Evolutionary conservation across 2,797 vertebrate genomes (phyloP).

Genomic region (Paedocypris micromegethes): DNA sequence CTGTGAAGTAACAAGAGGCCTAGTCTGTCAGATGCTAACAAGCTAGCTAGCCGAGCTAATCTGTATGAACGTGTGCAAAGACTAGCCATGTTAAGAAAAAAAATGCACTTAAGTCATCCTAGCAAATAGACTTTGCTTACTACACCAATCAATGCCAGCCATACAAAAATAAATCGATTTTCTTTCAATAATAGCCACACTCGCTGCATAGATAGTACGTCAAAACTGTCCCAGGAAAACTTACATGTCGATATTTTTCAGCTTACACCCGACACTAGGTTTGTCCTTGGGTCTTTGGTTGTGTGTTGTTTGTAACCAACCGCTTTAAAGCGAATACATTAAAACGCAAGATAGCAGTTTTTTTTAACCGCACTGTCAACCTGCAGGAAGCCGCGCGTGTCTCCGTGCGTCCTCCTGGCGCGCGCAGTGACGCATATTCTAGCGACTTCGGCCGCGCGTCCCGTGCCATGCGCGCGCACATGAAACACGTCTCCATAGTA

Average conservation of each 20-base stretch:
- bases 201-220: constrained; percentile 47
- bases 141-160: too few relatives aligned
- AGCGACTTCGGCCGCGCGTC: constrained; percentile 43
- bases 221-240: constrained; percentile 23
- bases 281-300: constrained; percentile 1
- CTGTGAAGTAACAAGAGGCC: constrained; percentile 9
- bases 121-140: too few relatives aligned
- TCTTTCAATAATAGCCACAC: constrained; percentile 26
- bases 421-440: constrained; percentile 50
- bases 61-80: neutral
- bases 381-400: constrained; percentile 53
- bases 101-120: too few relatives aligned
- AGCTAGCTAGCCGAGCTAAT: constrained; percentile 2
- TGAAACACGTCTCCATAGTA: constrained; percentile 33
- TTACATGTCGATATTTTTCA: constrained; percentile 47
- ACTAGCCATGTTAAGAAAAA: too few relatives aligned
- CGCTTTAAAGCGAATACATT: constrained; percentile 2
- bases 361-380: constrained; percentile 2
- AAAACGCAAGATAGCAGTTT: constrained; percentile 9
- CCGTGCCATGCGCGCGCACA: constrained; percentile 21
- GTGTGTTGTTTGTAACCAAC: neutral
- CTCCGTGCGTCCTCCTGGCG: constrained; percentile 36
- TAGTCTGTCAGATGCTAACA: constrained; percentile 1
- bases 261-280: constrained; percentile 10
- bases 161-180: too few relatives aligned